Evolutionary conservation across 2,797 vertebrate species (phyloP).

Genomic region (Myotis myotis): DNA sequence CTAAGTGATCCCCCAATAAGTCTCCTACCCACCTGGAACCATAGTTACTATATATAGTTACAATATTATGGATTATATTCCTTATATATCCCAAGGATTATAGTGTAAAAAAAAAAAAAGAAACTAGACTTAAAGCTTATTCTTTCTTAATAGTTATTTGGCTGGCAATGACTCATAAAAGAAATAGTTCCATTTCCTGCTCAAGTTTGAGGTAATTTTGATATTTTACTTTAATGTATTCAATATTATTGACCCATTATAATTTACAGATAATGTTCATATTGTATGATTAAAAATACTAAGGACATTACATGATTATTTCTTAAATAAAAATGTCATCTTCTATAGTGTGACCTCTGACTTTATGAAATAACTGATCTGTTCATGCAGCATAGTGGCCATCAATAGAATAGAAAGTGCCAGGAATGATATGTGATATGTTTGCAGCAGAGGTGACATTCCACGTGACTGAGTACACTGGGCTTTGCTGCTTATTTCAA

Average conservation of each 20-base stretch:
- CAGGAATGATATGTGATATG: constrained; percentile 28
- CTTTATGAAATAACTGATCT: neutral
- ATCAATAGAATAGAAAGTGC: constrained; percentile 54
- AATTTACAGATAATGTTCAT: constrained; percentile 9
- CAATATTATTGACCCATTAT: neutral
- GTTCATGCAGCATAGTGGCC: constrained; percentile 28
- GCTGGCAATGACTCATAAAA: neutral
- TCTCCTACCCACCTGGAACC: neutral
- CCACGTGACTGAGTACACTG: neutral
- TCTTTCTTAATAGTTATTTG: neutral
- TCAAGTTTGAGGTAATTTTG: neutral
- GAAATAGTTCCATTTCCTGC: neutral
- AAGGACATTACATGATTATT: constrained; percentile 29
- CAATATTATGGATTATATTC: neutral
- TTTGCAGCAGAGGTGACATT: constrained; percentile 52
- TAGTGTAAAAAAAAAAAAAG: neutral
- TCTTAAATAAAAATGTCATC: constrained; percentile 43
- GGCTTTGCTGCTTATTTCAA: constrained; percentile 20
- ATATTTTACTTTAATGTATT: neutral
- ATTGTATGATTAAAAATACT: neutral
- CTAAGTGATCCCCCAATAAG: neutral
- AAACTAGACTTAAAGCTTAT: neutral
- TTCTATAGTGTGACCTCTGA: constrained; percentile 23
- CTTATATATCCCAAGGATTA: neutral
- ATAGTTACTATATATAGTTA: too few relatives aligned